Conservation (phyloP, 2,888 invertebrate species). For the Ennomos quercinarius region DNA sequence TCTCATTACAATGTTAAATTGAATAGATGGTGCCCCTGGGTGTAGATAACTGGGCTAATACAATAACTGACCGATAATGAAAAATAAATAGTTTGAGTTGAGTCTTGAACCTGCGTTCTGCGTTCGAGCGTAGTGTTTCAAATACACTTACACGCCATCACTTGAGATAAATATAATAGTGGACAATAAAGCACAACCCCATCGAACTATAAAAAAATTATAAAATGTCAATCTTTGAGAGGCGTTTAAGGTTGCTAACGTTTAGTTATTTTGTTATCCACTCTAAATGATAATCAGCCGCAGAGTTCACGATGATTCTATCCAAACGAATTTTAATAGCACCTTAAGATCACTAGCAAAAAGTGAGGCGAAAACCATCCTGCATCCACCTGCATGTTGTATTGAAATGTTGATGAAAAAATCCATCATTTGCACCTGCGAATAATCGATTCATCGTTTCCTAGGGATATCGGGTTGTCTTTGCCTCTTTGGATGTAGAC, state of each 20-base stretch:
- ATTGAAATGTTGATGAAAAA: slow-evolving; percentile 53
- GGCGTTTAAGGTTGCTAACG: slow-evolving; percentile 12
- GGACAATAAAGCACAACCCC: slow-evolving; percentile 13
- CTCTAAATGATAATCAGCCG: slow-evolving; percentile 31
- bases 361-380: slow-evolving; percentile 46
- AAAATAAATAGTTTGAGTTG: slow-evolving; percentile 22
- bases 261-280: slow-evolving; percentile 34
- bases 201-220: slow-evolving; percentile 17
- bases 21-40: slow-evolving; percentile 53
- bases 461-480: slow-evolving; percentile 41
- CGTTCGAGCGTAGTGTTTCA: too few relatives aligned
- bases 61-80: slow-evolving; percentile 36
- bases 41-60: slow-evolving; percentile 24
- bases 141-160: too few relatives aligned
- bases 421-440: slow-evolving; percentile 78
- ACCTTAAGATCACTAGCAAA: slow-evolving; percentile 50
- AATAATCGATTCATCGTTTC: slow-evolving; percentile 66
- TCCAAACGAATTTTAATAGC: slow-evolving; percentile 61
- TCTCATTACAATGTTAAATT: slow-evolving; percentile 72
- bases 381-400: slow-evolving; percentile 57
- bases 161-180: too few relatives aligned
- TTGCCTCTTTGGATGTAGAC: slow-evolving; percentile 52
- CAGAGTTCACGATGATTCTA: slow-evolving; percentile 24
- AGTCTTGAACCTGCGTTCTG: neutral
- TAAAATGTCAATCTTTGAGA: too few relatives aligned